phyloP scores from a whole-genome alignment of 1,140 invertebrate genomes.

The Meloidogyne hapla region DNA sequence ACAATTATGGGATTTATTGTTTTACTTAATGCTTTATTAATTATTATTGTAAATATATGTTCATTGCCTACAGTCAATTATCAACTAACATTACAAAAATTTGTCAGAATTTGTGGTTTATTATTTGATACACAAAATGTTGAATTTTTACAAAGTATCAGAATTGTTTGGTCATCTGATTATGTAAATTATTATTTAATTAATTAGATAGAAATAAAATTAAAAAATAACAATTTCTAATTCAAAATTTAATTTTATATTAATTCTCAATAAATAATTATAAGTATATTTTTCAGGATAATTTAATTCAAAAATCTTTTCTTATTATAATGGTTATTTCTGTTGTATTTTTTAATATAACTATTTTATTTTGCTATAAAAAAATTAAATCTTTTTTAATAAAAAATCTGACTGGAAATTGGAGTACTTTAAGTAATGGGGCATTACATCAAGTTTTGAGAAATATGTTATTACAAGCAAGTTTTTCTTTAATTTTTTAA shows the following conservation, averaged over 20 bases:
- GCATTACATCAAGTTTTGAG: background rate
- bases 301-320: background rate
- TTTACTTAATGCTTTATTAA: constrained; percentile 1
- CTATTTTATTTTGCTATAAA: background rate
- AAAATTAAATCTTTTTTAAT: background rate
- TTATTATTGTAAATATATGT: constrained; percentile 3
- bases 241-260: too few relatives aligned
- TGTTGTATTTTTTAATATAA: background rate
- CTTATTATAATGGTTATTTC: background rate
- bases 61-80: background rate
- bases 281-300: background rate
- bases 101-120: background rate
- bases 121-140: background rate
- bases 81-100: background rate
- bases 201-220: too few relatives aligned
- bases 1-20: background rate
- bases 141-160: background rate
- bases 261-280: too few relatives aligned
- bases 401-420: background rate
- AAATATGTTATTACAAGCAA: background rate
- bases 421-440: background rate
- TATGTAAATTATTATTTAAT: background rate
- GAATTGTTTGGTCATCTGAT: constrained; percentile 1
- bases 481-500: background rate
- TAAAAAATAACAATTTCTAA: too few relatives aligned